phyloP scores from a whole-genome alignment of 2,888 invertebrate genomes.

The Oeneis ivallda region DNA sequence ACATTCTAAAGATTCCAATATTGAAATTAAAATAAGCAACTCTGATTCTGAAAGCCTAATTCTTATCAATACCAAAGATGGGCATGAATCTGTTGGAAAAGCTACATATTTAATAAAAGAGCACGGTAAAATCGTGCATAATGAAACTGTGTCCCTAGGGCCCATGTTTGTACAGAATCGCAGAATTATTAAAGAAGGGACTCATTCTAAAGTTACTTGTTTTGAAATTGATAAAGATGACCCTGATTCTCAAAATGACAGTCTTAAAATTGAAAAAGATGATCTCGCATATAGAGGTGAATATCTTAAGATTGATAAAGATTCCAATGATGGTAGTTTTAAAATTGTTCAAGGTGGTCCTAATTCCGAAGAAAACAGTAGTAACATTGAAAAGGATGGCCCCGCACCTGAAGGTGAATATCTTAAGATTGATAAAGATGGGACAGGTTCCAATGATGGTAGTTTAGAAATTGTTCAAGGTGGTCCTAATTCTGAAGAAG shows the following conservation, averaged over 20 bases:
- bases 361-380: no score
- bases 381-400: background rate
- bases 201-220: background rate
- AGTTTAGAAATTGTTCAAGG: background rate
- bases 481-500: background rate
- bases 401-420: background rate
- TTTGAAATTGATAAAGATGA: background rate
- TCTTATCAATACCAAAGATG: background rate
- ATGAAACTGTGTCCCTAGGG: background rate
- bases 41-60: background rate
- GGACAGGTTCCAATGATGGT: background rate
- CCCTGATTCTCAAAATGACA: background rate
- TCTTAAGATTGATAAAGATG: background rate
- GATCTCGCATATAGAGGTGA: no score
- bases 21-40: background rate
- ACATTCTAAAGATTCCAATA: background rate
- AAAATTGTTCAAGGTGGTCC: background rate
- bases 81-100: background rate
- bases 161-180: background rate
- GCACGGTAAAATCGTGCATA: background rate
- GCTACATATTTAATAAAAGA: no score
- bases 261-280: no score
- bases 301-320: no score
- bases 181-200: background rate
- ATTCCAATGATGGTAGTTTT: background rate